Evolutionary conservation across 2,888 invertebrate genomes (phyloP), one percentile per base, ranked within the genome.

Genomic region (Homarus gammarus): DNA sequence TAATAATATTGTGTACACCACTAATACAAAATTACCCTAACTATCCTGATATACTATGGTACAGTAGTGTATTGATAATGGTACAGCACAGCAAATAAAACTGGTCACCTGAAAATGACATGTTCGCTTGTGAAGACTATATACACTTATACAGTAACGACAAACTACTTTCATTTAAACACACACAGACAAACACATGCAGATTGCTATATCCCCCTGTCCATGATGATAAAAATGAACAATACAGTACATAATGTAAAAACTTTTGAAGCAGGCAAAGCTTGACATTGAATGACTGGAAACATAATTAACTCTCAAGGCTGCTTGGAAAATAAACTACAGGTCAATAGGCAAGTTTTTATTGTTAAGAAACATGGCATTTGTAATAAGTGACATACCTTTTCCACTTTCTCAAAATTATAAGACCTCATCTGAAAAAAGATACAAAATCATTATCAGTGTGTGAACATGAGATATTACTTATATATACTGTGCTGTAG

Each of bases 321-420:
- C 51, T 61, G 64, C 84, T 88, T 78, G 68, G 49, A 88, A 88
- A 88, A 88, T 88, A 88, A 88, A 88, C 88, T 88, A 88, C 88
- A 88, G 38, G 33, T 83, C 84, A 77, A 87, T 78, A 83, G 64
- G 56, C 49, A 78, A 92, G 75, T 91, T 92, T 91, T 91, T 86
- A 78, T 90, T 88, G 51, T 40, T 51, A 87, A 86, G 81, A 56
- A 89, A 89, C 56, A 68, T 77, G 64, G 70, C 81, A 89, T 72
- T 81, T 27, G 64, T 82, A 75, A 89, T 33, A 89, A 78, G 15
- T 61, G 38, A 85, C 91, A 95, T 96, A 98, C 98, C 97, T 99
- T 99, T 96, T 99, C 99, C 72, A 99, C 99, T 94, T 97, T 97
- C 94, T 99, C 99, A 95, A 97, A 99, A 95, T 99, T 98, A 94